Conservation (phyloP, 2,113 vertebrate species). For the Nesoenas mayeri region DNA sequence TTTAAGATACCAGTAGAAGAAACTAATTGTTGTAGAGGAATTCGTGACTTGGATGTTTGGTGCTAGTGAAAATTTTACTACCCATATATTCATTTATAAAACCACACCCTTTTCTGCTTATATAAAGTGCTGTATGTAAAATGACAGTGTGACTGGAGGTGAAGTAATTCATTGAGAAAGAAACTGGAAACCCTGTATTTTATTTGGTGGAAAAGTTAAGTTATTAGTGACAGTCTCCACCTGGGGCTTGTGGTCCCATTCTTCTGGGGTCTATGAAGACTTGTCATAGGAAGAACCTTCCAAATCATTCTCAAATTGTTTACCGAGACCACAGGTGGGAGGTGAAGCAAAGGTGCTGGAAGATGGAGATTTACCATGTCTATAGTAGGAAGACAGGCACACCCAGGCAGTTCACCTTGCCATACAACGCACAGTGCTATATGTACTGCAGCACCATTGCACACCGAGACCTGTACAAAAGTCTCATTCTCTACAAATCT, state of each 20-base stretch:
- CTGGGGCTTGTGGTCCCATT: background rate
- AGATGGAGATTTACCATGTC: background rate
- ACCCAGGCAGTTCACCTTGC: background rate
- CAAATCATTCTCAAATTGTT: background rate
- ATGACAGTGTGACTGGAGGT: background rate
- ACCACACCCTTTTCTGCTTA: background rate
- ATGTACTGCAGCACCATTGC: background rate
- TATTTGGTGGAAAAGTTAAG: background rate
- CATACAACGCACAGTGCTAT: rapidly evolving
- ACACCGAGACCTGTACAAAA: background rate
- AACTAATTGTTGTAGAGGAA: background rate
- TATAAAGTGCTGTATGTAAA: background rate
- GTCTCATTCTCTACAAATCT: background rate
- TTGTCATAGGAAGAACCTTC: background rate
- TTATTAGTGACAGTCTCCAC: background rate
- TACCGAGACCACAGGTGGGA: background rate
- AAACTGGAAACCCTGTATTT: background rate
- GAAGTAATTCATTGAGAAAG: background rate
- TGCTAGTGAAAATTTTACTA: conserved; percentile 1
- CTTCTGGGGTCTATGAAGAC: background rate
- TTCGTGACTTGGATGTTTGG: background rate
- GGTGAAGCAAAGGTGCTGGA: background rate
- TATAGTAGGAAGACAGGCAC: background rate
- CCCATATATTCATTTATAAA: background rate
- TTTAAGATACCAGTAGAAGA: background rate